Evolutionary conservation across 2,888 invertebrate species (phyloP), one percentile per base, ranked within the genome.

Genomic region (Drosophila birchii): DNA sequence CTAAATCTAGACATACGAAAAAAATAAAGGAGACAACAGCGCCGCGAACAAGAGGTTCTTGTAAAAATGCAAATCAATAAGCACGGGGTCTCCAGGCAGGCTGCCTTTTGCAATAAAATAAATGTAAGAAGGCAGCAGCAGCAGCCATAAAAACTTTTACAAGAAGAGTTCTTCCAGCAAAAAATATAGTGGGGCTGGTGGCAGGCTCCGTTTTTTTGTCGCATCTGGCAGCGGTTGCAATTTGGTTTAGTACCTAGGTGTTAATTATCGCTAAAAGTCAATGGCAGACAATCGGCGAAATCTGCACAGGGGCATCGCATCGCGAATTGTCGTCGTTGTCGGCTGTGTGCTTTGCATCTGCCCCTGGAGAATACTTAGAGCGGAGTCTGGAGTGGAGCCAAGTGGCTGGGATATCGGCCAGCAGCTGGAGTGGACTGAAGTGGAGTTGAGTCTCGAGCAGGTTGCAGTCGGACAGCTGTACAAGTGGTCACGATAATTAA

Each of bases 181-280:
- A 16, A 26, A 16, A 11, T 6, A 47, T 11, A n/a, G 29, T n/a
- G 47, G 3, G 11, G 23, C 16, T 75, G 20, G 7, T 29, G 29
- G 18, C 16, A 16, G 45, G 29, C 47, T 49, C 18, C 47, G 36
- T 55, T 75, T 70, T 70, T 72, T 78, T 78, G 76, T 86, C 64
- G 73, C 77, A 62, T 62, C 70, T 53, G 56, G 41, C 44, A 43
- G 75, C 51, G 41, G 63, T 61, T 64, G 78, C 86, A 81, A 88
- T 83, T 84, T 88, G 89, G 84, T 70, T 88, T 75, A 84, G 78
- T 79, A 61, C 74, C 80, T 80, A 89, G 87, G 87, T 87, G 87
- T 87, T 87, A 87, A 87, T 87, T 87, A 89, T 89, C 88, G 88
- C 86, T 81, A 81, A 85, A 80, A 87, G 76, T 89, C 88, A 88